Evolutionary conservation across 2,888 invertebrate species (phyloP).

Genomic region (Orgyia antiqua): DNA sequence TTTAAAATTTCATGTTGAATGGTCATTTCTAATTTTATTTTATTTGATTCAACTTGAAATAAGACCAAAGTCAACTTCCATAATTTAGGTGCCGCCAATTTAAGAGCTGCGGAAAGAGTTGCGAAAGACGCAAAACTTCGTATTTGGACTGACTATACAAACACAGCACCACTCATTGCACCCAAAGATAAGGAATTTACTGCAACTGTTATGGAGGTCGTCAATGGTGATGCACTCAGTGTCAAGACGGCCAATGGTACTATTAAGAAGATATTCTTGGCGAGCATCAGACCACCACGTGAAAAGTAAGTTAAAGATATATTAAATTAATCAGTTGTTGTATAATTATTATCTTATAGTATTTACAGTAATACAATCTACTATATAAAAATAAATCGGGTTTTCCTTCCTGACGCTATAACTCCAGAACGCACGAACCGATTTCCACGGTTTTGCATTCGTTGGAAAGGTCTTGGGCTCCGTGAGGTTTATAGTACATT

Average conservation of each 20-base stretch:
- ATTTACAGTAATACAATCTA: too few species aligned
- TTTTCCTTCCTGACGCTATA: too few species aligned
- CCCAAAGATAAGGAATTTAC: conserved; percentile 89
- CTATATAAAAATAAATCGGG: too few species aligned
- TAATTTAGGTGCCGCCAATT: conserved; percentile 82
- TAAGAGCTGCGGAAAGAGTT: conserved; percentile 89
- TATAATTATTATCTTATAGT: neutral
- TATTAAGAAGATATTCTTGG: conserved; percentile 94
- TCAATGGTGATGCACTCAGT: conserved; percentile 95
- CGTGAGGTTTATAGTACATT: too few species aligned
- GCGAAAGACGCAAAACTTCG: conserved; percentile 93
- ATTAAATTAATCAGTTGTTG: neutral
- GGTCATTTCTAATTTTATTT: too few species aligned
- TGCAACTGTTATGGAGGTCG: conserved; percentile 92
- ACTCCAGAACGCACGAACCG: too few species aligned
- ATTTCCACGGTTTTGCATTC: too few species aligned
- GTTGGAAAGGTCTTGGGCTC: too few species aligned
- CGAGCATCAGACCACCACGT: conserved; percentile 96
- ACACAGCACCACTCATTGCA: conserved; percentile 83
- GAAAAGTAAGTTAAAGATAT: conserved; percentile 69
- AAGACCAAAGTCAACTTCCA: too few species aligned
- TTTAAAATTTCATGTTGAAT: too few species aligned
- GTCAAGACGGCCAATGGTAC: conserved; percentile 88
- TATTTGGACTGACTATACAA: conserved; percentile 95
- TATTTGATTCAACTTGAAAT: too few species aligned